phyloP scores from a whole-genome alignment of 2,113 vertebrate genomes.

The Abramis brama region DNA sequence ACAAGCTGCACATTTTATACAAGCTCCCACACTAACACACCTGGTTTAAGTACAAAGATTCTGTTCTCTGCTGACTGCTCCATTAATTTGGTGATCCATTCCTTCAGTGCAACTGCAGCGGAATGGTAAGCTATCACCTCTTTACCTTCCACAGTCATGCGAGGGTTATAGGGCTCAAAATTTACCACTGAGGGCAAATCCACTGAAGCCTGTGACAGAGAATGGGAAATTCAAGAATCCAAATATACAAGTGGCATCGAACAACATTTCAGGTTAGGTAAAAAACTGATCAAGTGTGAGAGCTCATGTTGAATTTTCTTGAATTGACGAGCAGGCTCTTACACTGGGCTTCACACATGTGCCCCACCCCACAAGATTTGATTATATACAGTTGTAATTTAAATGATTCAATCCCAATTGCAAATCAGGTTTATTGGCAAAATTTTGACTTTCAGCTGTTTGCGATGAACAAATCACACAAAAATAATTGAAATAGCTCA shows the following conservation, averaged over 20 bases:
- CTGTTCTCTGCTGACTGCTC: conserved; percentile 66
- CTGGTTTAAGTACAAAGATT: conserved; percentile 53
- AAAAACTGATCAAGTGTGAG: neutral
- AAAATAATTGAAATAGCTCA: too few species aligned
- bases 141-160: conserved; percentile 69
- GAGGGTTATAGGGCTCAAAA: conserved; percentile 69
- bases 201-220: conserved; percentile 62
- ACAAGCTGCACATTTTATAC: neutral
- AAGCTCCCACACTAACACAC: conserved; percentile 50
- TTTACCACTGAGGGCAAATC: conserved; percentile 63
- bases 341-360: neutral
- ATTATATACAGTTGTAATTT: neutral
- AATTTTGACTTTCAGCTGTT: too few species aligned
- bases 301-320: neutral
- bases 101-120: conserved; percentile 62
- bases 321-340: too few species aligned
- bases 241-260: neutral
- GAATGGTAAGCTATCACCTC: conserved; percentile 55
- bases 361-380: neutral
- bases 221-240: neutral
- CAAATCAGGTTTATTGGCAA: too few species aligned
- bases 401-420: too few species aligned
- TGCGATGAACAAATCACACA: too few species aligned
- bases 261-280: neutral
- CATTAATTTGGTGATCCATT: conserved; percentile 63